Conservation (phyloP, 2,888 invertebrate species). For the Steinernema hermaphroditum region DNA sequence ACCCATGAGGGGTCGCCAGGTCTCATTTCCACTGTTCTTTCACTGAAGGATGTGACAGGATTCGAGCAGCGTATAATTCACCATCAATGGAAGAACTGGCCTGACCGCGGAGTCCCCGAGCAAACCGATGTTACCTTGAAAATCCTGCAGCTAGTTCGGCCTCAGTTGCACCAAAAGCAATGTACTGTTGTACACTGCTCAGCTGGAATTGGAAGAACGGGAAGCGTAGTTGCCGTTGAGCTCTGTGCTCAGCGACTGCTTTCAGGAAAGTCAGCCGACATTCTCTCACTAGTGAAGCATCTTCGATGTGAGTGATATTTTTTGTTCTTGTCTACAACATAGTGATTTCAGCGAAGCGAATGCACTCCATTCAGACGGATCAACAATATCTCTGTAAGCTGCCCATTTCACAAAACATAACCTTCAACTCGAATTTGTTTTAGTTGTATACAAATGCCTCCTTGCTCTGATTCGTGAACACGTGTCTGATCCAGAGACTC, state of each 20-base stretch:
- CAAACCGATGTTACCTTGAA: slow-evolving; percentile 67
- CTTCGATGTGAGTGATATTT: background rate
- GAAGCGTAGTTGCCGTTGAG: slow-evolving; percentile 14
- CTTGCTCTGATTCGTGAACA: slow-evolving; percentile 8
- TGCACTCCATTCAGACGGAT: slow-evolving; percentile 13
- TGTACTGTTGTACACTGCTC: slow-evolving; percentile 31
- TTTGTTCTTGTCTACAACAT: too few relatives aligned
- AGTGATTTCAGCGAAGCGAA: background rate
- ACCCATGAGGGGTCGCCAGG: slow-evolving; percentile 27
- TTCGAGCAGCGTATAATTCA: slow-evolving; percentile 45
- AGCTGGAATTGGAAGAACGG: slow-evolving; percentile 33
- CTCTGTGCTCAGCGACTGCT: slow-evolving; percentile 1
- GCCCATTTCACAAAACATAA: background rate
- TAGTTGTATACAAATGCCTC: background rate
- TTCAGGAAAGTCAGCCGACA: background rate
- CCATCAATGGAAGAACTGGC: slow-evolving; percentile 68
- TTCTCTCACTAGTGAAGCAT: background rate
- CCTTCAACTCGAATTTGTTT: background rate
- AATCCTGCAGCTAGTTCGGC: slow-evolving; percentile 62
- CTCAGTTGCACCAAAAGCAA: background rate
- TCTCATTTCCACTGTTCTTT: slow-evolving; percentile 10
- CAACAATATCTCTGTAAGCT: slow-evolving; percentile 14
- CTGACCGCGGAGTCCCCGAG: slow-evolving; percentile 68
- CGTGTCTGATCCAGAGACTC: background rate
- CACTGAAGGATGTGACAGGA: slow-evolving; percentile 8